Conservation (phyloP, 2,113 vertebrate genomes). For the Misgurnus mizolepis region DNA sequence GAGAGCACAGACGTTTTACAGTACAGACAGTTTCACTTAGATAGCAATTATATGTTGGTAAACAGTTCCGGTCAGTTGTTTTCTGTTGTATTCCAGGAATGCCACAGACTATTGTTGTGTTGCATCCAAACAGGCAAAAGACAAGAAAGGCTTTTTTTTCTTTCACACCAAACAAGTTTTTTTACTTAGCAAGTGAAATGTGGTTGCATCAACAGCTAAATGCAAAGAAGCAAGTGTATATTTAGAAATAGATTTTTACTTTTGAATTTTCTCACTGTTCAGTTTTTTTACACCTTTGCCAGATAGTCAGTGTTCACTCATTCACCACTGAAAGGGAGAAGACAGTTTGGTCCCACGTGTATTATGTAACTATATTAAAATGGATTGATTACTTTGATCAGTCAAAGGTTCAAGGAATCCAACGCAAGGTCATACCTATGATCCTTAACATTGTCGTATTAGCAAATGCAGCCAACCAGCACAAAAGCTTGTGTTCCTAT, state of each 20-base stretch:
- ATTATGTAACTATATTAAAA: constrained; percentile 38
- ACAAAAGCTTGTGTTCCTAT: no score
- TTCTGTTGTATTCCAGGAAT: constrained; percentile 5
- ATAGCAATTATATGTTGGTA: background rate
- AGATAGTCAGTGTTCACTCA: background rate
- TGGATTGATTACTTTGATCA: constrained; percentile 37
- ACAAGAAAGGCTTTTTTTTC: no score
- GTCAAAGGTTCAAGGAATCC: constrained; percentile 19
- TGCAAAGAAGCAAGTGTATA: background rate
- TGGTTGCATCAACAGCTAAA: constrained; percentile 10
- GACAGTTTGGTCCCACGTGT: constrained; percentile 3
- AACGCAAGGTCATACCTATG: constrained; percentile 29
- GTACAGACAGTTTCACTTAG: background rate
- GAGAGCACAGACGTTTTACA: background rate
- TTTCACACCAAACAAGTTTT: no score
- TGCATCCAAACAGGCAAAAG: background rate
- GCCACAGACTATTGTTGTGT: background rate
- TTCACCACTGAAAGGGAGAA: background rate
- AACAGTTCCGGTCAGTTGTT: background rate
- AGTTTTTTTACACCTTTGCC: constrained; percentile 10
- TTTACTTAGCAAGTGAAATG: background rate
- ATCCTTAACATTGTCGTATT: background rate
- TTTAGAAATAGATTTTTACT: no score
- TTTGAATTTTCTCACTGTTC: constrained; percentile 19
- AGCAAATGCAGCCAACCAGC: background rate